A percentile compares a stretch with the other conserved stretches of the same genome.
These are phyloP conservation scores for Campopleginae sp. DNA, from an alignment of 2,888 invertebrate genomes.

Conservation along the genomic window DNA sequence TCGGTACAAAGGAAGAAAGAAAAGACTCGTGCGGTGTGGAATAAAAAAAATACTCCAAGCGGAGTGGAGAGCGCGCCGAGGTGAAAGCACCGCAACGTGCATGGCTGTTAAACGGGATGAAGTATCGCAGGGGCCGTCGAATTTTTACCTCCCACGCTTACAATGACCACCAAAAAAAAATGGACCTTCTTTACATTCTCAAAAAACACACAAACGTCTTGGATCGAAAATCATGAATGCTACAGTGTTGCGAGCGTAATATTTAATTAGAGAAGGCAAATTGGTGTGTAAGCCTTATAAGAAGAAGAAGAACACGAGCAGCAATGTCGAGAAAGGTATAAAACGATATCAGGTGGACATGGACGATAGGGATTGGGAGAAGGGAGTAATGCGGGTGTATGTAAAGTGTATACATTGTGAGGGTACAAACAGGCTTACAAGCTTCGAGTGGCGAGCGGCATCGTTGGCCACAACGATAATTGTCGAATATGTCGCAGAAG, in stretches of 20 bases:
- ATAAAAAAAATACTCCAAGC: conserved; percentile 39
- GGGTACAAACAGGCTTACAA: conserved; percentile 51
- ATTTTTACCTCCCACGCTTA: not conserved
- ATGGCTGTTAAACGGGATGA: conserved; percentile 49
- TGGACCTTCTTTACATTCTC: not conserved
- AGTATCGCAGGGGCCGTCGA: conserved; percentile 43
- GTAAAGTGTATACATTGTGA: conserved; percentile 64
- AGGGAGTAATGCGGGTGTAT: conserved; percentile 47
- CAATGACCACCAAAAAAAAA: not conserved
- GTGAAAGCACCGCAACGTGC: conserved; percentile 49
- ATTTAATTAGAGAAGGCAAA: conserved; percentile 40
- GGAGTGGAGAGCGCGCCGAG: conserved; percentile 35
- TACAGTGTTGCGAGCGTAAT: conserved; percentile 9
- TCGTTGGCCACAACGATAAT: conserved; percentile 60
- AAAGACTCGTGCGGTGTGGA: conserved; percentile 66
- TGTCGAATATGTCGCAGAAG: conserved; percentile 62
- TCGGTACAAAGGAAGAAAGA: conserved; percentile 70
- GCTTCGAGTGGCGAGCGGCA: conserved; percentile 56
- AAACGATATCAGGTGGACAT: conserved; percentile 23
- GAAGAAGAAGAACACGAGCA: not conserved
- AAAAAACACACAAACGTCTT: not conserved
- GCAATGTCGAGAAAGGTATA: not conserved
- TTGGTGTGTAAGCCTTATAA: conserved; percentile 7
- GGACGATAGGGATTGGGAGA: conserved; percentile 31
- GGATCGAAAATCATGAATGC: conserved; percentile 19